A percentile compares a stretch with the other conserved stretches of the same genome.
These are phyloP conservation scores for Setophaga coronata DNA, from an alignment of 2,113 vertebrate species.

Conservation along the genomic window DNA sequence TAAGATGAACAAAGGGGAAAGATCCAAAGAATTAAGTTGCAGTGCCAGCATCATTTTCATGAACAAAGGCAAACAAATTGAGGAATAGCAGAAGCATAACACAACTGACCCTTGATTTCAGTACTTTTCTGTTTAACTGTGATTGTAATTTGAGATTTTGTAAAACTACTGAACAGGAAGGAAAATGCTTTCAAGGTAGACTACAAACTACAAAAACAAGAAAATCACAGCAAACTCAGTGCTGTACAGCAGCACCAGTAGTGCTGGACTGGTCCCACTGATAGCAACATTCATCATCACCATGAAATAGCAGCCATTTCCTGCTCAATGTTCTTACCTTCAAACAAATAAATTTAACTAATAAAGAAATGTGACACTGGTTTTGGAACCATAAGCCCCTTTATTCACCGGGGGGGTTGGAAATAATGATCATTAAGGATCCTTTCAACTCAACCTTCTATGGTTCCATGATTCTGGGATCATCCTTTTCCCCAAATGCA, in stretches of 20 bases:
- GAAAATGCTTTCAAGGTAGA: background rate
- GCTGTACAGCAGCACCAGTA: background rate
- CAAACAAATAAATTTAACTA: background rate
- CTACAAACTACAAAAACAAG: background rate
- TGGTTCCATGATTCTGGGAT: background rate
- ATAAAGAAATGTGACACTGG: background rate
- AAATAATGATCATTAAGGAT: background rate
- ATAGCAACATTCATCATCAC: background rate
- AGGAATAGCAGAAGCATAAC: background rate
- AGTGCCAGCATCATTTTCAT: background rate
- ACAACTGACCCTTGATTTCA: background rate
- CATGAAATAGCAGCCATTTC: background rate
- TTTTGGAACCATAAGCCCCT: background rate
- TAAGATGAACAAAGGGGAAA: background rate
- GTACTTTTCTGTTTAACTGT: background rate
- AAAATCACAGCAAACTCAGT: background rate
- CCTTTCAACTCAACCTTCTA: background rate
- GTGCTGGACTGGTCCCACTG: background rate
- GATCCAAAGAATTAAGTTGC: background rate
- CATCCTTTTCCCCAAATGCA: background rate
- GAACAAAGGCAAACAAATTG: background rate
- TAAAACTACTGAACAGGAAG: background rate
- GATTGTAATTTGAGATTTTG: background rate
- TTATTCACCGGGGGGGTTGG: rapidly evolving
- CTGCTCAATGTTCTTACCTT: background rate